Percentiles rank a stretch among this genome's conserved stretches.
Conservation (phyloP, 2,113 vertebrate genomes). For the Pachycephala philippinensis region DNA sequence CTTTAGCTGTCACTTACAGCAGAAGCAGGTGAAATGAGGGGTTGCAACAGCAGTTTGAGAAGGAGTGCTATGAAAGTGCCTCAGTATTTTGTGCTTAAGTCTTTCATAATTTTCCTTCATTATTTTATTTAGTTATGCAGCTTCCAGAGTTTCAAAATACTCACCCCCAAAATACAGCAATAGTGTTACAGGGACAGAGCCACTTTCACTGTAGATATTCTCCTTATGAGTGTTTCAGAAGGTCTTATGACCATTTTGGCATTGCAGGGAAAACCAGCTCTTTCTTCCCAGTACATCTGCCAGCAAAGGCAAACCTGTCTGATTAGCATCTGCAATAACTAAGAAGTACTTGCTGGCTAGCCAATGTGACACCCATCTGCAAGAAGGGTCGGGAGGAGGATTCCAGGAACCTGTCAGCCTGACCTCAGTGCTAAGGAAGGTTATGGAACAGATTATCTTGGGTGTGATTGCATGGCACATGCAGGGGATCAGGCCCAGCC, state of each 20-base stretch:
- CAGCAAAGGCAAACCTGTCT: background rate
- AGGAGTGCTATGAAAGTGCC: fast-evolving
- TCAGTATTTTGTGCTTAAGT: background rate
- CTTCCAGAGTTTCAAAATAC: background rate
- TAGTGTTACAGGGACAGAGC: background rate
- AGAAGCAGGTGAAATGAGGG: background rate
- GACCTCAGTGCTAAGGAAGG: background rate
- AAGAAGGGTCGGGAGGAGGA: background rate
- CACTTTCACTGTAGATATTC: background rate
- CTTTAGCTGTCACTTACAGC: background rate
- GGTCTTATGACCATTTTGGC: background rate
- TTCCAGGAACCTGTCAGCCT: background rate
- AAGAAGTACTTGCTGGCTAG: background rate
- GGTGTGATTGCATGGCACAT: background rate
- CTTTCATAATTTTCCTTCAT: background rate
- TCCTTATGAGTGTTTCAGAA: background rate
- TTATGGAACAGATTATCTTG: background rate
- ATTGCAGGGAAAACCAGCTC: background rate
- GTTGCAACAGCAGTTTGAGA: background rate
- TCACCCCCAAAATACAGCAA: background rate
- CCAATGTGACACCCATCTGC: background rate
- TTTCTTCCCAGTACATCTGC: background rate
- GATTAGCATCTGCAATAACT: background rate
- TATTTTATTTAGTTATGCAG: background rate
- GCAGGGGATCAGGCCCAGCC: background rate